Evolutionary conservation across 1,140 invertebrate species (phyloP).

Genomic region (Cyclina sinensis): DNA sequence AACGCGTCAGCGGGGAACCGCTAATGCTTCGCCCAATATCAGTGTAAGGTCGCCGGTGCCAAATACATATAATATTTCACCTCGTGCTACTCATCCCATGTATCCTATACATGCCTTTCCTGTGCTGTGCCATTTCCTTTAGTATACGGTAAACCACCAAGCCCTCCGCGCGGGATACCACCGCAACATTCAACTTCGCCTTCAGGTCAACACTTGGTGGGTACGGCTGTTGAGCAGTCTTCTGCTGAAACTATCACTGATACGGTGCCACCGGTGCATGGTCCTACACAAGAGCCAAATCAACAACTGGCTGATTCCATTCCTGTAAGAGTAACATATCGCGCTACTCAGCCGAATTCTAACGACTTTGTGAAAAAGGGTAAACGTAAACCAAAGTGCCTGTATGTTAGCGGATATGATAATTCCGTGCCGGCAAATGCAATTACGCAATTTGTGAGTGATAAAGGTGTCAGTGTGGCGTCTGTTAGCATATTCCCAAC

Average conservation of each 20-base stretch:
- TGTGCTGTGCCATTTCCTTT: no score
- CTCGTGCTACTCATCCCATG: background rate
- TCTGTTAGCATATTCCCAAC: slow-evolving; percentile 3
- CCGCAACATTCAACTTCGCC: no score
- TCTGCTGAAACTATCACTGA: slow-evolving; percentile 3
- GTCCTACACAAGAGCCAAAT: no score
- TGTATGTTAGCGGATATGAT: slow-evolving; percentile 12
- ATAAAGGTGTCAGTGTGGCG: no score
- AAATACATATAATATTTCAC: slow-evolving; percentile 11
- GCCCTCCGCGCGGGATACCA: no score
- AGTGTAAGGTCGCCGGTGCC: slow-evolving; percentile 3
- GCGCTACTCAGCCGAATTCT: slow-evolving; percentile 9
- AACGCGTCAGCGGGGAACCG: no score
- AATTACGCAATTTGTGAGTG: no score
- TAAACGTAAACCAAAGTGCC: slow-evolving; percentile 6
- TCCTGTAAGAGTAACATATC: background rate
- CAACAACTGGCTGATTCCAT: background rate
- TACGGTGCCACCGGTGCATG: background rate
- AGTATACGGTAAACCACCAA: no score
- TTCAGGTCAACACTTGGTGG: no score
- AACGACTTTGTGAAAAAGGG: slow-evolving; percentile 11
- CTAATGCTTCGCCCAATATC: background rate
- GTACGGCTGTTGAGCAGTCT: background rate
- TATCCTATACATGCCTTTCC: no score
- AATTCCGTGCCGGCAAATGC: background rate